Evolutionary conservation across 2,113 vertebrate genomes (phyloP).

Genomic region (Cinclus mexicanus): DNA sequence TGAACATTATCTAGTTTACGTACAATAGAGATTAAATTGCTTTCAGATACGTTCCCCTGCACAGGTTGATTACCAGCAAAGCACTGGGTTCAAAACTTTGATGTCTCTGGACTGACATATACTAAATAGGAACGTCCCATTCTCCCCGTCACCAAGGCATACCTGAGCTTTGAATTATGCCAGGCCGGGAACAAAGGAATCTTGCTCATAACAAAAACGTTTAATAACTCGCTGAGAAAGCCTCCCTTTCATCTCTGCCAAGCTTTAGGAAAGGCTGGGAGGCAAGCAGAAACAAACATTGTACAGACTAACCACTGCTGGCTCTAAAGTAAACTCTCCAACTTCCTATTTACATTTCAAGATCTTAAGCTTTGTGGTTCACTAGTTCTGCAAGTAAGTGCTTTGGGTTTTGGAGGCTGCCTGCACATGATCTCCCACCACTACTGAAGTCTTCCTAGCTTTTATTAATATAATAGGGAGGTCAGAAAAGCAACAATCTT

Average conservation of each 20-base stretch:
- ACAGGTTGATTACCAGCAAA: background rate
- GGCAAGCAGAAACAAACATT: constrained; percentile 60
- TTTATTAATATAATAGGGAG: constrained; percentile 66
- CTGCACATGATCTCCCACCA: constrained; percentile 55
- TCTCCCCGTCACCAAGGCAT: constrained; percentile 20
- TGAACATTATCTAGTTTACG: background rate
- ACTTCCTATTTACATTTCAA: constrained; percentile 75
- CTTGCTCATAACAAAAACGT: constrained; percentile 62
- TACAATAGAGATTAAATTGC: background rate
- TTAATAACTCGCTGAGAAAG: constrained; percentile 49
- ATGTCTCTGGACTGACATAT: background rate
- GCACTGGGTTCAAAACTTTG: background rate
- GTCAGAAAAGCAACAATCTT: constrained; percentile 48
- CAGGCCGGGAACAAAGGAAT: constrained; percentile 65
- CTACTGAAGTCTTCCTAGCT: constrained; percentile 49
- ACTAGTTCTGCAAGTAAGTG: constrained; percentile 67
- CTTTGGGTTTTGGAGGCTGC: constrained; percentile 66
- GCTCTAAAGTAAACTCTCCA: constrained; percentile 72
- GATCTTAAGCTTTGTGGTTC: constrained; percentile 70
- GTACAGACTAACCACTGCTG: constrained; percentile 31
- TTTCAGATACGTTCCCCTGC: background rate
- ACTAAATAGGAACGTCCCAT: background rate
- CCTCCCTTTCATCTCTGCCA: constrained; percentile 60
- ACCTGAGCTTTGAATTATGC: constrained; percentile 68
- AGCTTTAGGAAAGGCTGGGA: constrained; percentile 58